Percentiles rank a stretch among this genome's conserved stretches.
phyloP scores from a whole-genome alignment of 2,888 invertebrate genomes.

The Caenorhabditis macrosperma region DNA sequence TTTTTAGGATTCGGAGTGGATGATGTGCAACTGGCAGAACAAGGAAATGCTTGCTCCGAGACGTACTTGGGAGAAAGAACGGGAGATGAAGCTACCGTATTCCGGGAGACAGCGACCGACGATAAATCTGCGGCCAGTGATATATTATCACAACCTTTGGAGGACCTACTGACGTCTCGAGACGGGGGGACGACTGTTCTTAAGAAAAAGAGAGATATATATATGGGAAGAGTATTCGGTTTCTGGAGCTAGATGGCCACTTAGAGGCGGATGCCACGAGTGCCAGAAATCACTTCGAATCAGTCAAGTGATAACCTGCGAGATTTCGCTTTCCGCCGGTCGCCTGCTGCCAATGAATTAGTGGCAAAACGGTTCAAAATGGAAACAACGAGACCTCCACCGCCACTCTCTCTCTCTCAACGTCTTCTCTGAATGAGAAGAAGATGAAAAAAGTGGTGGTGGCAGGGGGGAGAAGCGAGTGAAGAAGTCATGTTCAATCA shows the following conservation, averaged over 20 bases:
- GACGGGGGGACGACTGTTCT: not conserved
- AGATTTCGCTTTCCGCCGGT: conserved; percentile 32
- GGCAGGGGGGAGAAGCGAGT: not conserved
- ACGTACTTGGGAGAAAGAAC: not conserved
- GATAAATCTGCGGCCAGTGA: conserved; percentile 40
- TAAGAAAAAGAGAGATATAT: not conserved
- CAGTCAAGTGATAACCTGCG: conserved; percentile 46
- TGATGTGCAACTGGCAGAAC: no score
- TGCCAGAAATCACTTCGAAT: conserved; percentile 48
- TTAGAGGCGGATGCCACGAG: conserved; percentile 8
- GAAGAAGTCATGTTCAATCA: conserved; percentile 55
- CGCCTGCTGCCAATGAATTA: conserved; percentile 43
- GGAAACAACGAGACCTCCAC: conserved; percentile 49
- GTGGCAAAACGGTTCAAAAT: conserved; percentile 52
- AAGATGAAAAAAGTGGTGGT: conserved; percentile 26
- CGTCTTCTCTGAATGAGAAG: not conserved
- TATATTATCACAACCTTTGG: conserved; percentile 38
- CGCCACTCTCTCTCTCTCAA: not conserved
- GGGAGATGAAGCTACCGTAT: conserved; percentile 8
- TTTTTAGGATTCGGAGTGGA: not conserved
- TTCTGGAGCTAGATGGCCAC: conserved; percentile 2
- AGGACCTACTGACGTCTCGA: conserved; percentile 9
- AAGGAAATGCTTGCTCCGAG: not conserved
- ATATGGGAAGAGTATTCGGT: not conserved
- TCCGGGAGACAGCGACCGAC: not conserved